Base-by-base conservation (phyloP, 2,888 invertebrate species). In the Autographa gamma region DNA sequence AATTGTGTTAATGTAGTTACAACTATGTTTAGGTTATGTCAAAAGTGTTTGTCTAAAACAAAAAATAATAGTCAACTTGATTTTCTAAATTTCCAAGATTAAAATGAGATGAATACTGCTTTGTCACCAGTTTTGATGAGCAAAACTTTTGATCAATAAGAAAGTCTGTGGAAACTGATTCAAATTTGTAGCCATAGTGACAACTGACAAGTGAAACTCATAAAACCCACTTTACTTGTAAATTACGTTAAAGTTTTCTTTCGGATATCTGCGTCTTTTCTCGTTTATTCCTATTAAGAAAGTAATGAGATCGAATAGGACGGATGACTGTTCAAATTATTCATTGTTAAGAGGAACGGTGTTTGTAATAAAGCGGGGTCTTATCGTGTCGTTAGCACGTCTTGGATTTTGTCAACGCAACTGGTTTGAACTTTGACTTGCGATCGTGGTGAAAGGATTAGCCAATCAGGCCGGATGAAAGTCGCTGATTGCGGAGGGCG, bases 371-470 rank as follows among this genome's bases (percentile, higher is more conserved):
- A 56, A 56, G 54, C 54, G 25, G 6, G 14, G 25, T 56, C 25
- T 25, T 56, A 19, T 56, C 54, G 54, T 25, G 19, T 56, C 54
- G 19, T 56, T 25, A 25, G 54, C 54, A 56, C 54, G 54, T 56
- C 54, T 56, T 25, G 25, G 25, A 56, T 56, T 56, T 56, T 56
- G 54, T 56, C 54, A 56, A 56, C 54, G 54, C 54, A 56, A 56
- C 54, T 56, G 54, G 54, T 56, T 56, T 56, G 54, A 56, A 56
- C 54, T 56, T 56, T 56, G 54, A 56, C 54, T 56, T 56, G 54
- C 25, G 19, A 25, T 56, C 54, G 19, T 13, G 54, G 54, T 56
- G 54, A 56, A 56, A 56, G 54, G 54, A 56, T 56, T 56, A 56
- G 54, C 25, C 54, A 56, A 56, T 56, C 54, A 56, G 54, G 19